Evolutionary conservation across 1,140 invertebrate genomes (phyloP).

Genomic region (Apis cerana): DNA sequence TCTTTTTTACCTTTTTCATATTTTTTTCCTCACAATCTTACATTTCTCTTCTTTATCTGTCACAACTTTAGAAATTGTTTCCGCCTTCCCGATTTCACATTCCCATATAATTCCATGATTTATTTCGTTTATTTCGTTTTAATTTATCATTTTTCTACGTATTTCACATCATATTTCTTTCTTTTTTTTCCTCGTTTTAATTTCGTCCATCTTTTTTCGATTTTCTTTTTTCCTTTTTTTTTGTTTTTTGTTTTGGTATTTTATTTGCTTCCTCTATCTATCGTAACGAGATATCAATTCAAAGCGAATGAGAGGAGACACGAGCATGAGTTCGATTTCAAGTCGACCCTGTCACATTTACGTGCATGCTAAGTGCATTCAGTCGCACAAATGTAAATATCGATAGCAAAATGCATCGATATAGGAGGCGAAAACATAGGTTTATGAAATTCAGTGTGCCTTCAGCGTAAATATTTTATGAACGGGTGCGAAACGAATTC

Average conservation of each 20-base stretch:
- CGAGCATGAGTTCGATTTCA: constrained; percentile 21
- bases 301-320: constrained; percentile 23
- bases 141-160: not conserved
- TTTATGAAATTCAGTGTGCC: not conserved
- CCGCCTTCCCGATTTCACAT: not conserved
- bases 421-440: not conserved
- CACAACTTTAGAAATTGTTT: no score
- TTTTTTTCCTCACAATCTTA: no score
- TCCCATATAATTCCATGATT: not conserved
- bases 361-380: constrained; percentile 23
- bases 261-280: constrained; percentile 22
- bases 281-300: constrained; percentile 44
- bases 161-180: no score
- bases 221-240: not conserved
- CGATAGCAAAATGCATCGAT: not conserved
- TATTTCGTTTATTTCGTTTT: not conserved
- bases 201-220: not conserved
- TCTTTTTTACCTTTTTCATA: not conserved
- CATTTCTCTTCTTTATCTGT: no score
- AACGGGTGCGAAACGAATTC: constrained; percentile 2
- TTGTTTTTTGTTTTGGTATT: constrained; percentile 8
- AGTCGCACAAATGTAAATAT: constrained; percentile 33
- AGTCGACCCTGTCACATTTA: constrained; percentile 10
- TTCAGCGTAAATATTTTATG: constrained; percentile 10
- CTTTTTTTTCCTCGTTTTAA: no score